Percentiles rank a stretch among this genome's conserved stretches.
These are phyloP conservation scores for Tachina grossa DNA, from an alignment of 2,888 invertebrate species.

Conservation along the genomic window DNA sequence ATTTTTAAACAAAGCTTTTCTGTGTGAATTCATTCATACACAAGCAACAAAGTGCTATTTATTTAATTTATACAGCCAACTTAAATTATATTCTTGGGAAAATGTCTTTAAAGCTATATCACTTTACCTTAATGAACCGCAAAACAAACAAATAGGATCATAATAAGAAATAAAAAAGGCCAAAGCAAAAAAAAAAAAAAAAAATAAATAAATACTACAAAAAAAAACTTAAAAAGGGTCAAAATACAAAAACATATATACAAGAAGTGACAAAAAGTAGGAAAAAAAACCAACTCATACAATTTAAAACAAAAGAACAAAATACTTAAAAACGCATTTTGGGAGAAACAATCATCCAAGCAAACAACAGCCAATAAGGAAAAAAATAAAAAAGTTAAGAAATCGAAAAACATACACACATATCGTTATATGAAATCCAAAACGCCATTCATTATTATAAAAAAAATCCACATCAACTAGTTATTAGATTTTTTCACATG, in stretches of 20 bases:
- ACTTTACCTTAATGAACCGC: constrained; percentile 71
- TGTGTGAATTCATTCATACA: neutral
- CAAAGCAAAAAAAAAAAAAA: constrained; percentile 1
- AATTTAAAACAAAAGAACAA: constrained; percentile 47
- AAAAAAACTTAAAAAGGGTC: constrained; percentile 48
- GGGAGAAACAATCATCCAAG: constrained; percentile 32
- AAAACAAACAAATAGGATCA: constrained; percentile 63
- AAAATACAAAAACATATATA: constrained; percentile 54
- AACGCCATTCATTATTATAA: too few relatives aligned
- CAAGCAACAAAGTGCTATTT: neutral
- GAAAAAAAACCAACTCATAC: constrained; percentile 24
- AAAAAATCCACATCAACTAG: too few relatives aligned
- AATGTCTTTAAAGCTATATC: constrained; percentile 61
- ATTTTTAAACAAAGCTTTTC: too few relatives aligned
- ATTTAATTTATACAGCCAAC: neutral
- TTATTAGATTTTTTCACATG: too few relatives aligned
- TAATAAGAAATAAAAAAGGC: constrained; percentile 5
- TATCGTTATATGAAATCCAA: too few relatives aligned
- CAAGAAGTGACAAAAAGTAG: constrained; percentile 52
- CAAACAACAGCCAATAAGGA: constrained; percentile 42
- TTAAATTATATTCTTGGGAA: constrained; percentile 64
- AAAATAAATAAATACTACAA: too few relatives aligned
- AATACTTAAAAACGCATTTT: constrained; percentile 69
- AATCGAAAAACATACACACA: constrained; percentile 27
- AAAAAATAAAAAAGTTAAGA: constrained; percentile 52